Conservation (phyloP, 2,113 vertebrate species). For the Cottus gobio region DNA sequence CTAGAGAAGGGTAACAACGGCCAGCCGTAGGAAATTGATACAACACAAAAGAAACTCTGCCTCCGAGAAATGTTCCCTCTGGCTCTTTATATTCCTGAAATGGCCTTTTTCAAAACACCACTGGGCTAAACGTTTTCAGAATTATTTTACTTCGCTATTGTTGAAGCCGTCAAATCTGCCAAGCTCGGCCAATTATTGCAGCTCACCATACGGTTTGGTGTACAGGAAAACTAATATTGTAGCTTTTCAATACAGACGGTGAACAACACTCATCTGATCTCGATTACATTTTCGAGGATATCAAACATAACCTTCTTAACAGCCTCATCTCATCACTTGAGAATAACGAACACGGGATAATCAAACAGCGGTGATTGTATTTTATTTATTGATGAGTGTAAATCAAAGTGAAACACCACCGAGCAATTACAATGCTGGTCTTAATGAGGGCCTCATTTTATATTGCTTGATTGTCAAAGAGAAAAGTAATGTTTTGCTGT, state of each 20-base stretch:
- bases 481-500: constrained; percentile 64
- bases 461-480: constrained; percentile 73
- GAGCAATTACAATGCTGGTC: constrained; percentile 72
- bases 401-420: constrained; percentile 74
- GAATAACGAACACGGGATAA: constrained; percentile 70
- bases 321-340: constrained; percentile 65
- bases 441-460: constrained; percentile 76
- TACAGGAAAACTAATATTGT: neutral
- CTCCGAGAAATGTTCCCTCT: constrained; percentile 73
- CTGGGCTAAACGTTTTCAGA: constrained; percentile 67
- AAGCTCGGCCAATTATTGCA: neutral
- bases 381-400: constrained; percentile 77
- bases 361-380: constrained; percentile 73
- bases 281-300: constrained; percentile 61
- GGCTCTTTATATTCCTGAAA: constrained; percentile 71
- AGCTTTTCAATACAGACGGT: constrained; percentile 11
- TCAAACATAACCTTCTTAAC: constrained; percentile 61
- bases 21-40: constrained; percentile 68
- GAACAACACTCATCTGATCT: constrained; percentile 35
- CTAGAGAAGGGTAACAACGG: constrained; percentile 66
- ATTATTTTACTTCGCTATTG: constrained; percentile 62
- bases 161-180: constrained; percentile 52
- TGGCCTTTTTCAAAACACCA: constrained; percentile 69
- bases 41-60: constrained; percentile 68
- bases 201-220: neutral